Evolutionary conservation across 53 echinoderm and acorn worm genomes (phyloP), one percentile per base, ranked within the genome.

Genomic region (Paelopatides confundens): DNA sequence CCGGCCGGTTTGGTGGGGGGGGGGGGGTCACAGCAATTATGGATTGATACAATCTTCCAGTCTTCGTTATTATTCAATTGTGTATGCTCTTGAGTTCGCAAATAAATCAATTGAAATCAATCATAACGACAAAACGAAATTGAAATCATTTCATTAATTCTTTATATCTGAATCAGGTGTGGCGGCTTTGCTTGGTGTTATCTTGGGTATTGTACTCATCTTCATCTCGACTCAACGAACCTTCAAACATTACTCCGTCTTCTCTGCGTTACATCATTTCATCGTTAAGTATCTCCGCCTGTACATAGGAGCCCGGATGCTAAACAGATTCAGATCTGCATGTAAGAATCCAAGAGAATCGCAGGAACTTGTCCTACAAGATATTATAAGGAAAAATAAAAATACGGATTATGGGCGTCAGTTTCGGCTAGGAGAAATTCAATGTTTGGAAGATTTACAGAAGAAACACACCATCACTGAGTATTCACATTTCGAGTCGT

Each of bases 381-480:
- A 91, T 28, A 86, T 93, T 37, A 85, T 86, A 32, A 81, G 37
- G 11, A 17, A 71, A 36, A 86, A 95, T 36, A 82, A 76, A n/a
- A 82, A 79, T 31, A 95, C 95, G 26, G 85, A 67, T 39, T 91
- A 95, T 49, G 95, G 93, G 3, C 53, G 69, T 32, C 66, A 71
- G 18, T 52, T 70, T 77, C 12, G 46, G 26, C 82, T 96, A 15
- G 50, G 62, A 10, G 88, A 85, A n/a, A 96, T 96, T n/a, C 35
- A 69, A 5, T 86, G 88, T 2, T 70, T 93, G 39, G 62, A 92
- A 28, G 90, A 93, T 9, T 37, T 96, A 4, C 85, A 65, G 6
- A 62, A 74, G 49, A 85, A 47, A 29, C 96, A 96, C 71, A 90
- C 96, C 0, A 40, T 96, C 27, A 88, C 92, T 5, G 67, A 69